Evolutionary conservation across 1,140 invertebrate genomes (phyloP).

Genomic region (Drosophila sucinea): DNA sequence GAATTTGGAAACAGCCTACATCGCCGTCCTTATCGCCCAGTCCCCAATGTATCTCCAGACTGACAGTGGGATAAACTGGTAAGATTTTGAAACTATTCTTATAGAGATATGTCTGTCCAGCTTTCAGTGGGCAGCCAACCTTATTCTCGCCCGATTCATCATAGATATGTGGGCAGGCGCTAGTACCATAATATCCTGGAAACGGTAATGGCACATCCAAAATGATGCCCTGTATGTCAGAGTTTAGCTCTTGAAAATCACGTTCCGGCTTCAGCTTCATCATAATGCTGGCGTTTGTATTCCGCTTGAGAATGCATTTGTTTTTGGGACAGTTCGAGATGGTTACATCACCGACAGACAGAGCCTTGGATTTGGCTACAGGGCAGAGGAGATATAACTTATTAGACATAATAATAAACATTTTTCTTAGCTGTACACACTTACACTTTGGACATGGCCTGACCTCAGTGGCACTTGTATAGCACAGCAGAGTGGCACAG

Average conservation of each 20-base stretch:
- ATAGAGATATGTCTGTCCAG: slow-evolving; percentile 87
- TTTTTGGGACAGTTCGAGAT: slow-evolving; percentile 86
- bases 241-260: slow-evolving; percentile 84
- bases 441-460: slow-evolving; percentile 79
- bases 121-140: slow-evolving; percentile 87
- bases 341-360: slow-evolving; percentile 81
- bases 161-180: slow-evolving; percentile 87
- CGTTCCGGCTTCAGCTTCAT: slow-evolving; percentile 85
- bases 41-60: slow-evolving; percentile 86
- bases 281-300: slow-evolving; percentile 84
- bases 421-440: slow-evolving; percentile 34
- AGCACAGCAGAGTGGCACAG: slow-evolving; percentile 45
- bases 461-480: slow-evolving; percentile 73
- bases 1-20: slow-evolving; percentile 87
- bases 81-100: slow-evolving; percentile 88
- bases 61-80: slow-evolving; percentile 87
- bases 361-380: slow-evolving; percentile 63
- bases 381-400: not conserved
- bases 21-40: slow-evolving; percentile 84
- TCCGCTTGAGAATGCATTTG: slow-evolving; percentile 87
- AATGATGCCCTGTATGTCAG: slow-evolving; percentile 86
- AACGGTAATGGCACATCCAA: slow-evolving; percentile 87
- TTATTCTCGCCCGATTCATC: slow-evolving; percentile 84
- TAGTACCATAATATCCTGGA: slow-evolving; percentile 89
- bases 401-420: not conserved